Evolutionary conservation across 64 coral and sea anemone species (phyloP), one percentile per base, ranked within the genome.

Genomic region (Stylophora pistillata): DNA sequence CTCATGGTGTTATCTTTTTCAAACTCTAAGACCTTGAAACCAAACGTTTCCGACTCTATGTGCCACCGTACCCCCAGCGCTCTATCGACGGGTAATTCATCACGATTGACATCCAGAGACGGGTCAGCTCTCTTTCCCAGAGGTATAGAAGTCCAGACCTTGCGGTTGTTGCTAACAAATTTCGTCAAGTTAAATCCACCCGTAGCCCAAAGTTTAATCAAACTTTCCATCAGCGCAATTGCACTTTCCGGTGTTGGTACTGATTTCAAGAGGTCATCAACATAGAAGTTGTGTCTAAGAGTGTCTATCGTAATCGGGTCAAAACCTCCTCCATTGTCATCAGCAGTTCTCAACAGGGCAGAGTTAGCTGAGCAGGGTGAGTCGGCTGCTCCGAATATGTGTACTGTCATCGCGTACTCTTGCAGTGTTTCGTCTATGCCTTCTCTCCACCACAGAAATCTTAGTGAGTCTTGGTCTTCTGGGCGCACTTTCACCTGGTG

Each of bases 151-250:
- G 53, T 53, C 10, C 79, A 56, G 20, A 93, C 84, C 20, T 58
- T 14, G 0, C 30, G 64, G 20, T 53, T 71, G 30, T 93, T 93
- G 0, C 27, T 61, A 82, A 58, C 58, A 88, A 95, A n/a, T 55
- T 95, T 95, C 0, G 78, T 88, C 1, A 95, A 73, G 10, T 72
- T 88, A 34, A 95, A 95, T 1, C 94, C 89, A 18, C 89, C 94
- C 53, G 53, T 95, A 3, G 58, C 71, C 3, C 30, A 53, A 10
- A 91, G 65, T 71, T 21, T 15, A 28, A 17, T 57, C 18, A 91
- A 52, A 0, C 92, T 25, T 0, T 47, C 14, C 14, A 72, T 72
- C 1, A 91, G 14, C 13, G 15, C 12, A 11, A 31, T 85, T 41
- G 77, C 94, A 15, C 0, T 16, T 56, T 69, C 77, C 17, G 52